phyloP scores from a whole-genome alignment of 2,888 invertebrate species.

The Catocala sponsa region DNA sequence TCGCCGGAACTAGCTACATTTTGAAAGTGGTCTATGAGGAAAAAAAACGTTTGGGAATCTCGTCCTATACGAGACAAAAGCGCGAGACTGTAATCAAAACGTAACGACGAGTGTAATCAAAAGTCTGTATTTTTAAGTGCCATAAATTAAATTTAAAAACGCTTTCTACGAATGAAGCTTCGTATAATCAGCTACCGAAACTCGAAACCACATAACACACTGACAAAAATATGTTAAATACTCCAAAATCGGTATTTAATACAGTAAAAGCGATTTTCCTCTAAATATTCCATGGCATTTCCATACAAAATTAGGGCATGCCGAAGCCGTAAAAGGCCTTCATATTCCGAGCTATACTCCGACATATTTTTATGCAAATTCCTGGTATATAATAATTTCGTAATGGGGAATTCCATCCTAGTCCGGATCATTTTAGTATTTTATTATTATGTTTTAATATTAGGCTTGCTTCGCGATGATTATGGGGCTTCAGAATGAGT shows the following conservation, averaged over 20 bases:
- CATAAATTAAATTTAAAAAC: no score
- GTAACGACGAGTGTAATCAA: no score
- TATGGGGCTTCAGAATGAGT: conserved; percentile 18
- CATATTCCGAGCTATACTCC: conserved; percentile 24
- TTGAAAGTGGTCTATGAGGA: no score
- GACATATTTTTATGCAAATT: conserved; percentile 49
- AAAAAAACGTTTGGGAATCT: no score
- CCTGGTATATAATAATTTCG: conserved; percentile 37
- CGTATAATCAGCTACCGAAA: no score
- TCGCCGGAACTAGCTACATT: no score
- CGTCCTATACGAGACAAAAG: no score
- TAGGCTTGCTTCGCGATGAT: conserved; percentile 22
- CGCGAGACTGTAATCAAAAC: no score
- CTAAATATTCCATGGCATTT: conserved; percentile 17
- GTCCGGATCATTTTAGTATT: conserved; percentile 28
- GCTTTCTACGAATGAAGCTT: no score
- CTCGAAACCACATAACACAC: no score
- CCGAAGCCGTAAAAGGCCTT: conserved; percentile 20
- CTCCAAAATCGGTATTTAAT: conserved; percentile 2
- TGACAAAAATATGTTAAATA: no score
- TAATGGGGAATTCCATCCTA: conserved; percentile 38
- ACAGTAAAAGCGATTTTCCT: conserved; percentile 3
- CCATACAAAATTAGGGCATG: conserved; percentile 27
- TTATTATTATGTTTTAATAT: conserved; percentile 20
- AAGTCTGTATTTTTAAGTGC: no score